These are phyloP conservation scores for Meteorus colon DNA, from an alignment of 2,888 invertebrate species.

Conservation along the genomic window DNA sequence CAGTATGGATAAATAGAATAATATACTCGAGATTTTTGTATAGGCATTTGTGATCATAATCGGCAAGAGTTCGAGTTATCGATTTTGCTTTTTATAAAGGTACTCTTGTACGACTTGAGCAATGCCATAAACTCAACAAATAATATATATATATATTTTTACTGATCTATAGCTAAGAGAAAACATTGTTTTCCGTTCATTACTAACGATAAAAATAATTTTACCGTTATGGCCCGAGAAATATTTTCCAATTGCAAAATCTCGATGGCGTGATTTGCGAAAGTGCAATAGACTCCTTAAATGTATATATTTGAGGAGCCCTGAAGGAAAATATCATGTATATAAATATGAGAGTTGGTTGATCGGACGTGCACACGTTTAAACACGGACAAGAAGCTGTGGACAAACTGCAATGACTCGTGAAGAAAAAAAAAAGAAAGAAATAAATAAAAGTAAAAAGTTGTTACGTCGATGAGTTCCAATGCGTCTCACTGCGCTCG, in stretches of 20 bases:
- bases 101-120: constrained; percentile 43
- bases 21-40: constrained; percentile 33
- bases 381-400: neutral
- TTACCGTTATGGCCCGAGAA: constrained; percentile 21
- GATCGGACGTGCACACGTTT: neutral
- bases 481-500: constrained; percentile 46
- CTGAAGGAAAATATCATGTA: constrained; percentile 2
- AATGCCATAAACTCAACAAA: constrained; percentile 40
- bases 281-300: constrained; percentile 29
- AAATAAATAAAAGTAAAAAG: constrained; percentile 39
- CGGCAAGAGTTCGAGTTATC: constrained; percentile 60
- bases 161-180: neutral
- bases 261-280: constrained; percentile 20
- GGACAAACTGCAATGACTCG: constrained; percentile 25
- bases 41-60: constrained; percentile 60
- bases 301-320: constrained; percentile 24
- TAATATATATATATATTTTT: constrained; percentile 12
- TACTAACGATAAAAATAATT: constrained; percentile 18
- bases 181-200: constrained; percentile 29
- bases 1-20: constrained; percentile 45
- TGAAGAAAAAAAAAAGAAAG: constrained; percentile 1
- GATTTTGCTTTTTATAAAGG: constrained; percentile 53
- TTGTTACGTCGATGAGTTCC: constrained; percentile 49
- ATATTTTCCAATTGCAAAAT: constrained; percentile 31
- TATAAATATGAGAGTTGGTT: neutral